Base-by-base conservation (phyloP, 53 echinoderm and acorn worm species). In the Temnopleurus reevesii region DNA sequence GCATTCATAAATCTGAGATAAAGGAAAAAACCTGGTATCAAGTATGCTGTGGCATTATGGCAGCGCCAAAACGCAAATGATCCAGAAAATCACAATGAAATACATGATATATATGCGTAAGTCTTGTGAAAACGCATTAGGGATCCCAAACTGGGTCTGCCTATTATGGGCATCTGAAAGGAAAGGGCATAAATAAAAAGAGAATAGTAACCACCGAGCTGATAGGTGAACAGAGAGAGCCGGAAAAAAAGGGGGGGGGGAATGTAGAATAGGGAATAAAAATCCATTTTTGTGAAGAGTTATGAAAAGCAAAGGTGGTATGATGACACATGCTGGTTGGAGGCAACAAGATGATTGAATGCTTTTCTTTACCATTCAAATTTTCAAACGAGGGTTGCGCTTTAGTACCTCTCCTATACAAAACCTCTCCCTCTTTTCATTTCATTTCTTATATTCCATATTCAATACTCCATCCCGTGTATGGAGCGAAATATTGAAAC, bases 81-180 rank as follows among this genome's bases (percentile, higher is more conserved):
- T 87, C 88, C 71, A 66, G 88, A 87, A 87, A 87, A 87, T 87
- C 88, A 87, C 88, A 87, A 87, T 87, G 88, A 71, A 66, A 55
- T 66, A 87, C 88, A 87, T 87, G 71, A 66, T 65, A 87, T 87
- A 87, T 66, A 87, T 66, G 71, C 29, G 66, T 53, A 36, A 65
- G 71, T n/a, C 88, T 71, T 24, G 76, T 66, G 55, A 87, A 87
- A 87, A 66, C 53, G 88, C 88, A 87, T 65, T 66, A 87, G 71
- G 17, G 0, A 5, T 43, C 53, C 23, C 65, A 65, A 87, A 66
- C 65, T 87, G 53, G 65, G 88, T 47, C 65, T 66, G 23, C 49
- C 35, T 36, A 65, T 65, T 87, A 35, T 47, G 6, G 46, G n/a
- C 3, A 31, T 55, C 31, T 34, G 55, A 83, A 55, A 55, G 51